These are phyloP conservation scores for Volucella zonaria DNA, from an alignment of 2,888 invertebrate genomes.

Conservation along the genomic window DNA sequence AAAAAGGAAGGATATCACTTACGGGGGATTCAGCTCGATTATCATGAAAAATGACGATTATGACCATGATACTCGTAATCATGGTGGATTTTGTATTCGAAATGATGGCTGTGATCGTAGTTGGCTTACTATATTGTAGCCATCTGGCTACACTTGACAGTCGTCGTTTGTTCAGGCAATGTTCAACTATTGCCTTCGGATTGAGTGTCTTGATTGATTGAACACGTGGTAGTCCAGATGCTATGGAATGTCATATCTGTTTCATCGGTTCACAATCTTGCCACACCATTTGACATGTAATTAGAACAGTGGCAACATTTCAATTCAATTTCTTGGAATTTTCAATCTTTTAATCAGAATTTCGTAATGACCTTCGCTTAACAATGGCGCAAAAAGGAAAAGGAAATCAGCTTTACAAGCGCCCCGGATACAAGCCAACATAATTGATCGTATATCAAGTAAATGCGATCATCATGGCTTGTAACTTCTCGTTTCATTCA, in stretches of 20 bases:
- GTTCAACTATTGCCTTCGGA: constrained; percentile 22
- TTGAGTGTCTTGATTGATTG: constrained; percentile 37
- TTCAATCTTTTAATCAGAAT: constrained; percentile 34
- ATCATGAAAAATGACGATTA: constrained; percentile 43
- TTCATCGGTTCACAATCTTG: constrained; percentile 12
- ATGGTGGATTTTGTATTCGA: constrained; percentile 45
- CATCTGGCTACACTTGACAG: constrained; percentile 23
- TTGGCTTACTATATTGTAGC: constrained; percentile 14
- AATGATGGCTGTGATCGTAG: constrained; percentile 18
- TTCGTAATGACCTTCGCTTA: constrained; percentile 50
- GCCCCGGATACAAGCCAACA: constrained; percentile 37
- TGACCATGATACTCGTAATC: constrained; percentile 44
- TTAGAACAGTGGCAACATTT: constrained; percentile 29
- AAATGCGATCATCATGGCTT: constrained; percentile 61
- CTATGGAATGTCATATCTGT: background rate
- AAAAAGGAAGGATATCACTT: constrained; percentile 28
- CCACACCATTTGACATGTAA: constrained; percentile 46
- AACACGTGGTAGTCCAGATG: constrained; percentile 31
- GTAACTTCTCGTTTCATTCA: constrained; percentile 37
- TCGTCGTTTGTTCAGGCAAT: constrained; percentile 43
- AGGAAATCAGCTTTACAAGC: constrained; percentile 7
- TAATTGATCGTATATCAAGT: constrained; percentile 72
- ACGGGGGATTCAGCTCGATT: constrained; percentile 44
- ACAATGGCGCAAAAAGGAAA: constrained; percentile 5
- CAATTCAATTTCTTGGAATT: constrained; percentile 23